Evolutionary conservation across 2,113 vertebrate genomes (phyloP), one percentile per base, ranked within the genome.

Genomic region (Platysteira castanea): DNA sequence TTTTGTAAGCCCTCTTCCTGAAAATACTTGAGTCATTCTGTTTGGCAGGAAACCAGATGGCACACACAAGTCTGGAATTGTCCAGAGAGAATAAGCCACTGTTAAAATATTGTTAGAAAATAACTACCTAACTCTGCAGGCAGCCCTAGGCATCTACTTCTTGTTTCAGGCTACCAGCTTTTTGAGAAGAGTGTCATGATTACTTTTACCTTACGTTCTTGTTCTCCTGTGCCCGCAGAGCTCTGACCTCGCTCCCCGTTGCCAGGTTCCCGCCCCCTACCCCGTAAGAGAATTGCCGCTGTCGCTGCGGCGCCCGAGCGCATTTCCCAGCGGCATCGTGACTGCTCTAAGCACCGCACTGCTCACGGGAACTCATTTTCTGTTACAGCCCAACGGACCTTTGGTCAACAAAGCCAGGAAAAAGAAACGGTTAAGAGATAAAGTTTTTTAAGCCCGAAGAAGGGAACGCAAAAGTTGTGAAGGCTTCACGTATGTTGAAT

Each of bases 321-420:
- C 37, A 3, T 61, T 44, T 15, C 26, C 2, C 15, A 6, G 23
- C 0, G 0, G 33, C 30, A 5, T 37, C 2, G 3, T 9, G 11
- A 2, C 47, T 54, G n/a, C 41, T 42, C 37, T 13, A 9, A 41
- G 8, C 30, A 15, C 37, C 10, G 2, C 17, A 1, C 10, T 42
- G 28, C 46, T 85, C 41, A 6, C 1, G 2, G 3, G 10, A 47
- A 31, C 13, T 8, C 12, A 7, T 57, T 65, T 57, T 22, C 42
- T 31, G 10, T 39, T 28, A 31, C 44, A 35, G 46, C 33, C 28
- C 22, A 9, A 23, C 37, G n/a, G 8, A 37, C 2, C 35, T 81
- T 28, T 65, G 21, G 24, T 60, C 21, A 47, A 39, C 27, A 35
- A 90, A 87, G 12, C 16, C 9, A 53, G 24, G 19, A 24, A 24